Percentiles rank a stretch among this genome's conserved stretches.
Conservation (phyloP, 2,888 invertebrate genomes). For the Melanargia galathea region DNA sequence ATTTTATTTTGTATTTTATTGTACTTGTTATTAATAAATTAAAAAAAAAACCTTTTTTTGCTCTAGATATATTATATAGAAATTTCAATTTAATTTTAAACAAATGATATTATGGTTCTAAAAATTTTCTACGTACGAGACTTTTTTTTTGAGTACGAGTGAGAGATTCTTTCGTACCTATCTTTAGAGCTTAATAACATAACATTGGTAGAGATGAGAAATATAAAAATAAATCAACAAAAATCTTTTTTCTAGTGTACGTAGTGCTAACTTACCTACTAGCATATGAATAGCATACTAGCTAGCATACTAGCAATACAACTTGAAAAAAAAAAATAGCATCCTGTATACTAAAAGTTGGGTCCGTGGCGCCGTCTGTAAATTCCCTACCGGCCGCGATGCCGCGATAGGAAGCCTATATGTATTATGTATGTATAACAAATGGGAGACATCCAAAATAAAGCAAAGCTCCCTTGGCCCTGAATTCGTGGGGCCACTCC, state of each 20-base stretch:
- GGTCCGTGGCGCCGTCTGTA: constrained; percentile 75
- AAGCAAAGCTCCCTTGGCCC: constrained; percentile 65
- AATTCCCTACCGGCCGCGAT: constrained; percentile 76
- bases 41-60: too few species aligned
- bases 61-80: too few species aligned
- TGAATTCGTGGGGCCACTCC: constrained; percentile 61
- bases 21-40: too few species aligned
- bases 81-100: too few species aligned
- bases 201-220: neutral
- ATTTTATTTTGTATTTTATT: too few species aligned
- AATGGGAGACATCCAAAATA: constrained; percentile 81
- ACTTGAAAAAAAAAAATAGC: constrained; percentile 1
- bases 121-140: too few species aligned
- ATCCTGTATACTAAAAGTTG: constrained; percentile 59
- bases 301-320: neutral
- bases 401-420: constrained; percentile 74
- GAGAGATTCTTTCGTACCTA: too few species aligned
- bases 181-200: neutral
- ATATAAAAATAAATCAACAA: too few species aligned
- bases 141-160: too few species aligned
- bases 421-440: constrained; percentile 82
- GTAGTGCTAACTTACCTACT: neutral
- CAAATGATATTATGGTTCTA: too few species aligned
- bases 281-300: neutral
- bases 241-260: neutral